phyloP scores from a whole-genome alignment of 2,797 vertebrate genomes.

The Threskiornis aethiopicus region DNA sequence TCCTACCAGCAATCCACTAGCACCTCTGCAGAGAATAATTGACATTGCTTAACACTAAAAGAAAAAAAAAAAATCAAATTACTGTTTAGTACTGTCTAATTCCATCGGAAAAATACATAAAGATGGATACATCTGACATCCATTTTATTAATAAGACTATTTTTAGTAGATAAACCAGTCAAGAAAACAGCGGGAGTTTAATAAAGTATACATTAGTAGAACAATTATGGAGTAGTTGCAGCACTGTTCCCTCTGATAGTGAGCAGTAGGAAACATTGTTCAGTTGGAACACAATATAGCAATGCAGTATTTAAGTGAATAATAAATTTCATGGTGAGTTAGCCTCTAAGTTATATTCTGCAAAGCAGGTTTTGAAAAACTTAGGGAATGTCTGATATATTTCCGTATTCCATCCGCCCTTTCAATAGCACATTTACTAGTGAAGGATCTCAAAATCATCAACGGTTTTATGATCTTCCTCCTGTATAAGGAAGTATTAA shows the following conservation, averaged over 20 bases:
- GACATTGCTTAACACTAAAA: background rate
- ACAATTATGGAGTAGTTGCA: constrained; percentile 31
- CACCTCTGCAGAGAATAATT: background rate
- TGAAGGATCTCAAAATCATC: background rate
- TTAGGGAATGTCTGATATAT: background rate
- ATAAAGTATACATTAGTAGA: constrained; percentile 43
- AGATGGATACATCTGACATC: background rate
- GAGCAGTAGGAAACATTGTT: background rate
- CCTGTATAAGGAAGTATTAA: background rate
- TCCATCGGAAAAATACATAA: background rate
- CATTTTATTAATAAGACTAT: constrained; percentile 53
- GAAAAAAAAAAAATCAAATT: background rate
- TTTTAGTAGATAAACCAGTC: constrained; percentile 52
- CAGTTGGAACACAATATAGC: background rate
- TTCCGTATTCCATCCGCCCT: background rate
- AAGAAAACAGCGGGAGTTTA: constrained; percentile 55
- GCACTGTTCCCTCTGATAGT: background rate
- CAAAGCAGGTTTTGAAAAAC: background rate
- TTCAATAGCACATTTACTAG: background rate
- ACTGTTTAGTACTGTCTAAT: background rate
- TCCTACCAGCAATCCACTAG: background rate
- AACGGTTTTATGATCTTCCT: background rate
- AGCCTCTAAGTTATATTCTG: background rate
- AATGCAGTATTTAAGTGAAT: background rate
- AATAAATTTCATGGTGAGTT: constrained; percentile 16